Conservation (phyloP, 2,888 invertebrate species). For the Gnatocerus cornutus region DNA sequence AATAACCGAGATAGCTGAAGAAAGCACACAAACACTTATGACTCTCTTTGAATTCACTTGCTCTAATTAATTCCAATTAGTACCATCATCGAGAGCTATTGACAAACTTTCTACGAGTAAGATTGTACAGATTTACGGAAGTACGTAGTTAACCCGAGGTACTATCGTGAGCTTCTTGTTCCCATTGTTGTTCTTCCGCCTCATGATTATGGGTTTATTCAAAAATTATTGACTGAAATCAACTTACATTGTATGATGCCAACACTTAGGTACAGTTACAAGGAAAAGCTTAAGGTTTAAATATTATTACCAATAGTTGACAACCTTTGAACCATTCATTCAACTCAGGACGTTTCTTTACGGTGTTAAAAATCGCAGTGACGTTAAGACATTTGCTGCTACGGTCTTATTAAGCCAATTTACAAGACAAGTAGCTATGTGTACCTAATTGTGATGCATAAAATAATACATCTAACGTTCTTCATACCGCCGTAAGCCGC, state of each 20-base stretch:
- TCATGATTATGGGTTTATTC: neutral
- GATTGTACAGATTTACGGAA: slow-evolving; percentile 3
- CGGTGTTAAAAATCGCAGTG: slow-evolving; percentile 25
- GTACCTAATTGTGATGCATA: slow-evolving; percentile 48
- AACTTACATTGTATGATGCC: neutral
- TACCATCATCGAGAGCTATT: neutral
- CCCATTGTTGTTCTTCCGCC: slow-evolving; percentile 15
- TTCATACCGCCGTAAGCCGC: slow-evolving; percentile 36
- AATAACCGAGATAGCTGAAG: neutral
- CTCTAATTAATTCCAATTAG: slow-evolving; percentile 2
- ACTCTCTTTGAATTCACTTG: neutral
- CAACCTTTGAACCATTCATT: slow-evolving; percentile 1
- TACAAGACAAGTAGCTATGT: slow-evolving; percentile 45
- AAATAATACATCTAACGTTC: slow-evolving; percentile 47
- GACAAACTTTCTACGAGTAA: slow-evolving; percentile 2
- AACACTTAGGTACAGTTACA: neutral
- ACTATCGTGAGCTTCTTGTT: slow-evolving; percentile 27
- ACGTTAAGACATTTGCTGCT: slow-evolving; percentile 37
- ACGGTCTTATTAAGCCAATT: slow-evolving; percentile 47
- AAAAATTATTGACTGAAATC: slow-evolving; percentile 4
- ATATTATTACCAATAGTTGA: neutral
- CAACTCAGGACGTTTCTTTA: slow-evolving; percentile 25
- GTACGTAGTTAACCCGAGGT: slow-evolving; percentile 12
- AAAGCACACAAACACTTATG: neutral
- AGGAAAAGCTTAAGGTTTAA: too few species aligned